A percentile compares a stretch with the other conserved stretches of the same genome.
Evolutionary conservation across 2,888 invertebrate genomes (phyloP).

Genomic region (Agriopis leucophaearia): DNA sequence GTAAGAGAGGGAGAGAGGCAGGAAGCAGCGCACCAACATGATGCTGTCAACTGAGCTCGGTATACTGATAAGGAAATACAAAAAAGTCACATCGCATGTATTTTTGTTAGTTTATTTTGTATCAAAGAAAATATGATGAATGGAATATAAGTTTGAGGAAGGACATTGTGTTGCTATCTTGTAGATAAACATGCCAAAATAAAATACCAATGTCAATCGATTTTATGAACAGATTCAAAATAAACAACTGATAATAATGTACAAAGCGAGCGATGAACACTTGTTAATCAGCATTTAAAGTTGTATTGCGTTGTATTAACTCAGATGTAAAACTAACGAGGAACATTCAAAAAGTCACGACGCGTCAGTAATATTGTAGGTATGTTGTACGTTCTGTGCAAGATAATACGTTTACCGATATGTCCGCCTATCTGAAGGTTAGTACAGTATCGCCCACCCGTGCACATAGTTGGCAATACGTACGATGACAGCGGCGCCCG

Average conservation of each 20-base stretch:
- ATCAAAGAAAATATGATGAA: too few species aligned
- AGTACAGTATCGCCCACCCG: not conserved
- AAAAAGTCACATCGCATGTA: too few species aligned
- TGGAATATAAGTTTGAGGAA: not conserved
- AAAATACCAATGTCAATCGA: conserved; percentile 10
- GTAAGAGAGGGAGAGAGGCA: too few species aligned
- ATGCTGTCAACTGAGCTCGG: too few species aligned
- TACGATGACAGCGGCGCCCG: too few species aligned
- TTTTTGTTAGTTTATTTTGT: too few species aligned
- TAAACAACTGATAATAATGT: not conserved
- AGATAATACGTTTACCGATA: not conserved
- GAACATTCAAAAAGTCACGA: not conserved
- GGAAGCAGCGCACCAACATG: too few species aligned
- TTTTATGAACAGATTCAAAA: not conserved
- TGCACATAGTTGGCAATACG: too few species aligned
- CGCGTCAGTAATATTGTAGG: not conserved
- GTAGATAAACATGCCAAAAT: not conserved
- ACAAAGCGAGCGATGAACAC: not conserved
- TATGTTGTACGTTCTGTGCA: too few species aligned
- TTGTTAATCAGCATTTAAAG: not conserved
- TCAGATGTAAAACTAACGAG: not conserved
- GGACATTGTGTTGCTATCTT: not conserved
- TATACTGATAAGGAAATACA: too few species aligned
- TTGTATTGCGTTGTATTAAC: not conserved
- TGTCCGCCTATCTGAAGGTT: conserved; percentile 6